Base-by-base conservation (phyloP, 2,797 vertebrate genomes). In the Danio kyathit region DNA sequence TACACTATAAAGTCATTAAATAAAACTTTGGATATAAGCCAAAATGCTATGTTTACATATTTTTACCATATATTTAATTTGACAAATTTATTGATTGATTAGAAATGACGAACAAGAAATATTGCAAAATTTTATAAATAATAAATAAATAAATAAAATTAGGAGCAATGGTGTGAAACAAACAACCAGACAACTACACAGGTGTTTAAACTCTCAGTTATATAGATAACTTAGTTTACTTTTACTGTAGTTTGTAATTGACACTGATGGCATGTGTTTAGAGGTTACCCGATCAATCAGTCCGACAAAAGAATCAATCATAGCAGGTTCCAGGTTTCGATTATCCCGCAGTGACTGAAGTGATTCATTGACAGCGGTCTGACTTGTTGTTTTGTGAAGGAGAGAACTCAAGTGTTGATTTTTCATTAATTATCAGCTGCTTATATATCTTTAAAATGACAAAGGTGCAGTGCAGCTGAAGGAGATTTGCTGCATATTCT, bases 351-450 rank as follows among this genome's bases (percentile, higher is more conserved):
- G 41, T 56, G 38, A 59, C 17, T 29, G 17, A 3, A 16, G 59
- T 46, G 46, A 48, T 73, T 74, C 63, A 52, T 67, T 79, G 54
- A 78, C 70, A 10, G 44, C 3, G 5, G n/a, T 57, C 40, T 57
- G 40, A 38, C 9, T 14, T 46, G 11, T 7, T 76, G 57, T 51
- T 76, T 49, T 72, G 57, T 49, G 61, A 44, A 29, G 29, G 38
- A 66, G 8, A 3, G 11, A 49, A 51, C 29, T 59, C 10, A 17
- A 59, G 63, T 74, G 85, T 76, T 84, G 67, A 63, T 65, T 76
- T 82, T 86, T 86, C 80, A 84, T 86, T 84, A 80, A 61, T 43
- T 13, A 10, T 48, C 19, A 67, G 38, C 48, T 65, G 57, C 48
- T 29, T 29, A 29, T 29, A 29, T 29, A 29, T 1, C 29, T 29